Evolutionary conservation across 37 sponge, comb jelly and placozoan genomes (phyloP).

Genomic region (Mnemiopsis leidyi): DNA sequence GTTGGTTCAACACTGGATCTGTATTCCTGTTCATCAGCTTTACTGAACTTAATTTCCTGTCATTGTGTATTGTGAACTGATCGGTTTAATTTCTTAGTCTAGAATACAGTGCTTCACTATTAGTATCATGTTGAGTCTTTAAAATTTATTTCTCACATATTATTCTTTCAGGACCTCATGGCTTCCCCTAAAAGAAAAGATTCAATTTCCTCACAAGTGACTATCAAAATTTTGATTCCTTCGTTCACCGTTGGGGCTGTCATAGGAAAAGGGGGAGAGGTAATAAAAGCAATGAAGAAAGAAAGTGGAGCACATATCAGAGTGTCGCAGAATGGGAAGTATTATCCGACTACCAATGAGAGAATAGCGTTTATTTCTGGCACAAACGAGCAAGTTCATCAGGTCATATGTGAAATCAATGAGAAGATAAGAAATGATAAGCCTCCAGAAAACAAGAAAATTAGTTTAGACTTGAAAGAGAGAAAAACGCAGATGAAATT

Average conservation of each 20-base stretch:
- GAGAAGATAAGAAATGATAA: conserved; percentile 63
- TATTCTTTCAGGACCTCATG: conserved; percentile 21
- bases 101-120: too few species aligned
- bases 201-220: conserved; percentile 66
- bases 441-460: conserved; percentile 65
- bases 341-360: conserved; percentile 59
- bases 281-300: conserved; percentile 61
- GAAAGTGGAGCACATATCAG: conserved; percentile 50
- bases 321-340: conserved; percentile 57
- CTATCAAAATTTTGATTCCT: conserved; percentile 80
- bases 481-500: conserved; percentile 55
- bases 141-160: background rate
- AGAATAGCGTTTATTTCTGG: conserved; percentile 47
- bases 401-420: conserved; percentile 59
- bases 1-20: too few species aligned
- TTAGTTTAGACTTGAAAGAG: conserved; percentile 55
- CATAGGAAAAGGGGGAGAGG: conserved; percentile 71
- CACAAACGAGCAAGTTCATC: conserved; percentile 54
- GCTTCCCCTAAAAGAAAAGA: conserved; percentile 61
- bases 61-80: too few species aligned
- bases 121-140: too few species aligned
- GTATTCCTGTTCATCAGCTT: background rate
- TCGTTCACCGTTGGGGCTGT: conserved; percentile 72
- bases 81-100: too few species aligned
- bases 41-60: too few species aligned